Conservation (phyloP, 2,888 invertebrate genomes). For the Noctua janthe region DNA sequence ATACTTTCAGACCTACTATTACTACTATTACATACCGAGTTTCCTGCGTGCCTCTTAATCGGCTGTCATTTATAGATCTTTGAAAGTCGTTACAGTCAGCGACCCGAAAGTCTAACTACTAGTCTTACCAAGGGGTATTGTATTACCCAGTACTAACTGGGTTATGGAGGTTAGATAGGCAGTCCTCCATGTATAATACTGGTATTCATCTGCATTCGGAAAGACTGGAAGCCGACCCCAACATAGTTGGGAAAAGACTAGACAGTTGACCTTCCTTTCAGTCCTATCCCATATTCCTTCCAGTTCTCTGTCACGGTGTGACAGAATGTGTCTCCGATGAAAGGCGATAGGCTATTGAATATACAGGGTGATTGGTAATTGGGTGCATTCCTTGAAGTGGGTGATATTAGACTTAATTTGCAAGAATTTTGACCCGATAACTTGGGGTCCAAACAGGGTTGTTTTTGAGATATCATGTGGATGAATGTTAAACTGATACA, state of each 20-base stretch:
- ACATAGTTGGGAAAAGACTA: background rate
- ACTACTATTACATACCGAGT: background rate
- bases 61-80: background rate
- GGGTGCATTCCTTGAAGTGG: too few species aligned
- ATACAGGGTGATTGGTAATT: too few species aligned
- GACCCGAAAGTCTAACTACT: background rate
- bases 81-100: background rate
- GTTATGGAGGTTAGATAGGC: background rate
- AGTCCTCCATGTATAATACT: background rate
- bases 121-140: background rate
- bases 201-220: background rate
- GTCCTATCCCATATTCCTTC: too few species aligned
- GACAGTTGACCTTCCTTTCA: background rate
- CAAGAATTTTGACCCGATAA: too few species aligned
- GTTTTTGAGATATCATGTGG: too few species aligned
- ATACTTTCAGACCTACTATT: background rate
- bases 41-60: background rate
- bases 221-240: background rate
- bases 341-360: background rate
- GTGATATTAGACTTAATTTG: too few species aligned
- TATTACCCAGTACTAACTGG: background rate
- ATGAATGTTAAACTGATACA: too few species aligned
- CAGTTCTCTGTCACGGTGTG: background rate
- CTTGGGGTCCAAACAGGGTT: too few species aligned
- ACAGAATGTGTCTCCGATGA: background rate